phyloP scores from a whole-genome alignment of 1,140 invertebrate genomes.

The Probaryconus sp. region DNA sequence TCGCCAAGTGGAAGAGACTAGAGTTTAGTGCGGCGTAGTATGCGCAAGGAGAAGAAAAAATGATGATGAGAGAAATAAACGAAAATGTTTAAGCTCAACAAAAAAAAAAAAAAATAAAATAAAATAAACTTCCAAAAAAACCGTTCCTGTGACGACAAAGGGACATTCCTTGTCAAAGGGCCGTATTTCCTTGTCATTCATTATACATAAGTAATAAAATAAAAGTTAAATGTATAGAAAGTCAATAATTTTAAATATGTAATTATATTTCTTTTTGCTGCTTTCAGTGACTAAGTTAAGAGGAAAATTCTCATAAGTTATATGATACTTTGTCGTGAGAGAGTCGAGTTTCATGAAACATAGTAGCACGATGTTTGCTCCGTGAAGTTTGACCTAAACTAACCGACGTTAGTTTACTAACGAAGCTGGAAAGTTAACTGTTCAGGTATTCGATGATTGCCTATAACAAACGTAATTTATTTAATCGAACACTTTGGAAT shows the following conservation, averaged over 20 bases:
- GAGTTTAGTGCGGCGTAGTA: conserved; percentile 35
- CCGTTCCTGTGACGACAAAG: too few relatives aligned
- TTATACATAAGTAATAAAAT: too few relatives aligned
- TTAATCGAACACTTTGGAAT: too few relatives aligned
- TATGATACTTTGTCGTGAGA: conserved; percentile 17
- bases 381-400: background rate
- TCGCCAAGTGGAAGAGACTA: conserved; percentile 65
- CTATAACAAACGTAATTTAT: too few relatives aligned
- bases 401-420: background rate
- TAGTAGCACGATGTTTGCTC: conserved; percentile 15
- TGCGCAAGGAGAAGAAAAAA: conserved; percentile 32
- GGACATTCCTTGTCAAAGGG: too few relatives aligned
- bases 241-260: too few relatives aligned
- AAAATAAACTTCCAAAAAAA: too few relatives aligned
- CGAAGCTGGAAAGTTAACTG: background rate
- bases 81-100: conserved; percentile 30
- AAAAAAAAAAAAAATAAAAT: conserved; percentile 27
- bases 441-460: too few relatives aligned
- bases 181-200: too few relatives aligned
- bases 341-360: conserved; percentile 20
- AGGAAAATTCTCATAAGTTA: conserved; percentile 16
- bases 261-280: too few relatives aligned
- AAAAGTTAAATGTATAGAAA: too few relatives aligned
- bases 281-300: too few relatives aligned
- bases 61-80: conserved; percentile 45